Evolutionary conservation across 2,888 invertebrate genomes (phyloP).

Genomic region (Volucella inanis): DNA sequence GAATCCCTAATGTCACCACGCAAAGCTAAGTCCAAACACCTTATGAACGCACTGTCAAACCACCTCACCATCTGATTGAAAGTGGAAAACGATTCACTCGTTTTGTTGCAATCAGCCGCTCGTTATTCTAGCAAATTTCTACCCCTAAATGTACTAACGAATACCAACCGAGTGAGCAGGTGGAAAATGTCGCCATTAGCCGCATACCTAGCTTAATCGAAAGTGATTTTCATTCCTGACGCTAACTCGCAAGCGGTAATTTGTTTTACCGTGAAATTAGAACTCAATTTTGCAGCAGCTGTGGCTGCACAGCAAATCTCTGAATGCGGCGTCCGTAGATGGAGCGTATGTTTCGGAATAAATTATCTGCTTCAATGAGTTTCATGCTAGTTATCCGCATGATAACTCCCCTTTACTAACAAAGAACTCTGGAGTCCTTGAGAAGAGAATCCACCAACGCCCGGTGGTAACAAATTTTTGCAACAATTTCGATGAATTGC

Average conservation of each 20-base stretch:
- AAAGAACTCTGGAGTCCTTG: background rate
- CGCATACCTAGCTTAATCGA: background rate
- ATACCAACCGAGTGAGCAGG: no score
- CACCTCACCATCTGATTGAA: no score
- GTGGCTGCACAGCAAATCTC: no score
- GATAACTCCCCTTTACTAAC: background rate
- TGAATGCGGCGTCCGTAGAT: background rate
- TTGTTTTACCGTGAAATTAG: slow-evolving; percentile 48
- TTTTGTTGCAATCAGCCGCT: no score
- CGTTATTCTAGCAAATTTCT: no score
- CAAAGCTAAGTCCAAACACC: no score
- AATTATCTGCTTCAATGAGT: slow-evolving; percentile 5
- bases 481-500: slow-evolving; percentile 4
- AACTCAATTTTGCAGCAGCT: slow-evolving; percentile 28
- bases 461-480: background rate
- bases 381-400: no score
- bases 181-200: no score
- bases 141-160: no score
- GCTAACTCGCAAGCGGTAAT: slow-evolving; percentile 13
- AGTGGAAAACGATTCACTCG: no score
- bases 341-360: background rate
- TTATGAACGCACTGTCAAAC: no score
- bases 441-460: background rate
- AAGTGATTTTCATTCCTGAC: slow-evolving; percentile 4
- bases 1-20: no score